Base-by-base conservation (phyloP, 2,888 invertebrate species). In the Gymnosoma rotundatum region DNA sequence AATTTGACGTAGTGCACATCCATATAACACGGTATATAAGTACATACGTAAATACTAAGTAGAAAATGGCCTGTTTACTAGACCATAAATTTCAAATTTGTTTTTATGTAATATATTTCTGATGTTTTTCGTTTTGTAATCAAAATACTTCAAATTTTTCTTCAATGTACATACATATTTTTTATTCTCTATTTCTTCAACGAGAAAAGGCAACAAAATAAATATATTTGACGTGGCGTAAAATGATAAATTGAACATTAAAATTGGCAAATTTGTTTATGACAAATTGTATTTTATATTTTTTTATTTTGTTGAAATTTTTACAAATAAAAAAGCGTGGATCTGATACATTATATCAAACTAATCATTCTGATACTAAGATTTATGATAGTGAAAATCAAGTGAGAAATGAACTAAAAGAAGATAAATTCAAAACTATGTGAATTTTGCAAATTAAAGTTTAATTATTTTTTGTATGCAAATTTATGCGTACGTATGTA, bases 261-360 rank as follows among this genome's bases (percentile, higher is more conserved):
- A 64, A 75, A 82, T 82, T 76, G 56, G 70, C 81, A 18, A 76
- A 82, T 82, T 76, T 64, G 70, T 70, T 76, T 56, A 50, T 36
- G 50, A 69, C 64, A 54, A 70, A 67, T 70, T 69, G 56, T 58
- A 21, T 63, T 67, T 74, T 45, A 16, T 54, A 25, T 20, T 1
- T n/a, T n/a, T n/a, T n/a, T 14, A 25, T 48, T 5, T 48, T 48
- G 16, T 48, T n/a, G 6, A 64, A 81, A 64, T 38, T 52, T 12
- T n/a, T 36, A 25, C 0, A 67, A 73, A 48, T 52, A 66, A 56
- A 48, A n/a, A 61, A 61, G 10, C 25, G 52, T 42, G 32, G 61
- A 18, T 52, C 14, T 20, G 25, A 61, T 18, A 42, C 2, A 38
- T 45, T 58, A 56, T 56, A 10, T 48, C 25, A 32, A 18, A 2